Base-by-base conservation (phyloP, 2,888 invertebrate genomes). In the Dasysyrphus albostriatus region DNA sequence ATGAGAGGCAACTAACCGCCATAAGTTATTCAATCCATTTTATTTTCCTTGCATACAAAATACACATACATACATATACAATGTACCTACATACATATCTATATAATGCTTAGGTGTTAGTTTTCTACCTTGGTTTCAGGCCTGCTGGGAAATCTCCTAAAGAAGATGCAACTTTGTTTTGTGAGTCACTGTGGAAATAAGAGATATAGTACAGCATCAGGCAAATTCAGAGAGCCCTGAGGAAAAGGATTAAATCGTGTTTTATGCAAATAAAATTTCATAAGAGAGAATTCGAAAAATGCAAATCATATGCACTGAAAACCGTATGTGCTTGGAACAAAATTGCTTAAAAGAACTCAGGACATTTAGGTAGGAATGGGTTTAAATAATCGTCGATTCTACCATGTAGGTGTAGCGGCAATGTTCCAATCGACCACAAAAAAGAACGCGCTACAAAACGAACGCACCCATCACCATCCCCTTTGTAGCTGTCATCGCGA, bases 151-250 rank as follows among this genome's bases (percentile, higher is more conserved):
- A 84, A 84, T 84, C 84, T 84, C 67, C 49, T 76, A 67, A 67
- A 76, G 72, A 76, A 72, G 72, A 76, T 84, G 75, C 75, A 84
- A 84, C 84, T 84, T 80, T 84, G 81, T 84, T 76, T 72, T 76
- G 72, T 54, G 70, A 65, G 72, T 72, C 10, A 56, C 56, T 65
- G 32, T 51, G 65, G 65, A 72, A 77, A 82, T 77, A 58, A 77
- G 58, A 70, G 58, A 70, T 54, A 39, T 61, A 65, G 63, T 82
- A 65, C 8, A 34, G 16, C 10, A n/a, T n/a, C n/a, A 37, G 34
- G 34, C 58, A 58, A 75, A 54, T 32, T 49, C 39, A 51, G 56
- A 56, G 14, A 14, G n/a, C 34, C 34, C 24, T 56, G 47, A 58
- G 51, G 56, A 56, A 83, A 70, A 61, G 74, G 37, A 75, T 70